These are phyloP conservation scores for Pachycephala philippinensis DNA, from an alignment of 2,113 vertebrate species.

Conservation along the genomic window DNA sequence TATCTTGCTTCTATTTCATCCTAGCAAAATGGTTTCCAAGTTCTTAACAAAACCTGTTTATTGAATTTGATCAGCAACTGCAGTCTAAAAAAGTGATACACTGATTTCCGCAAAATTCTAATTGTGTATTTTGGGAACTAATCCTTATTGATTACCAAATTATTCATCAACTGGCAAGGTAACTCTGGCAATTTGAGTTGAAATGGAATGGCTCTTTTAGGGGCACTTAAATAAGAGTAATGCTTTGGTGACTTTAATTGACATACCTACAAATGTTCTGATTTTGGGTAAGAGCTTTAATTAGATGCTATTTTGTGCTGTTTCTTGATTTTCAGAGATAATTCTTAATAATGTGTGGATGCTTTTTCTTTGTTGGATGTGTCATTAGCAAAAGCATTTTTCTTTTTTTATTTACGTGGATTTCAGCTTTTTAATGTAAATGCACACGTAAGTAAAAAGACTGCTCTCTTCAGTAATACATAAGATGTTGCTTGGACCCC, in stretches of 20 bases:
- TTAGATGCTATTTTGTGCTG: not conserved
- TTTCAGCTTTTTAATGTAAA: not conserved
- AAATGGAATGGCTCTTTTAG: not conserved
- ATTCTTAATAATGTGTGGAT: not conserved
- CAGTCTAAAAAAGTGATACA: not conserved
- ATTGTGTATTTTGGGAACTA: not conserved
- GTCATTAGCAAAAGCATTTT: not conserved
- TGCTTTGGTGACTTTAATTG: not conserved
- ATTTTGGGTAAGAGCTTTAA: not conserved
- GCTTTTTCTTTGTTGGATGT: not conserved
- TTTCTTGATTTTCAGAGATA: not conserved
- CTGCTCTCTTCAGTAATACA: not conserved
- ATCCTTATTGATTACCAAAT: not conserved
- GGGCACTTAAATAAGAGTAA: not conserved
- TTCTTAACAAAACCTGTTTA: not conserved
- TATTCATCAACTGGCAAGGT: not conserved
- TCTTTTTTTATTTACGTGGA: not conserved
- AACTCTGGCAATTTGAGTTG: not conserved
- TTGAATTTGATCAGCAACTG: not conserved
- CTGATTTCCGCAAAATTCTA: rapidly evolving
- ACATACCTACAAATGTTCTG: not conserved
- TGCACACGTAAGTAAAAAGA: not conserved
- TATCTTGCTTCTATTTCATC: not conserved
- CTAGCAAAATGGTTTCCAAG: not conserved
- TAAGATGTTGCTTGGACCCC: not conserved